A percentile compares a stretch with the other conserved stretches of the same genome.
Conservation (phyloP, 2,888 invertebrate species). For the Escarpia spicata region DNA sequence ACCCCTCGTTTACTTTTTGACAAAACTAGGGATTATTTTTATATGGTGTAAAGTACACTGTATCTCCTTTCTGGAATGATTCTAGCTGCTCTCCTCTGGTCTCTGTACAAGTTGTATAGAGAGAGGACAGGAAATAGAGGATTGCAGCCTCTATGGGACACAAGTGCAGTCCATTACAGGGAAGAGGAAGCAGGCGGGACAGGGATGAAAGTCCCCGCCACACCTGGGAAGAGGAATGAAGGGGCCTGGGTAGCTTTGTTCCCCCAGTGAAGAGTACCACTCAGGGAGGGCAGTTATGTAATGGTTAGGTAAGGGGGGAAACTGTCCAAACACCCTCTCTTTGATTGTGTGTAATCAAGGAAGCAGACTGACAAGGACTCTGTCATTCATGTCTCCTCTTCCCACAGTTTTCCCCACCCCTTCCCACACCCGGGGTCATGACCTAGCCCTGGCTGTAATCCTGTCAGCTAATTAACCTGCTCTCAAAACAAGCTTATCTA, state of each 20-base stretch:
- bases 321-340: background rate
- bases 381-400: background rate
- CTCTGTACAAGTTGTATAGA: too few relatives aligned
- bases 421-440: background rate
- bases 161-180: background rate
- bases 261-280: background rate
- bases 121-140: background rate
- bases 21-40: too few relatives aligned
- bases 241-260: background rate
- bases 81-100: too few relatives aligned
- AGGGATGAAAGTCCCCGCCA: background rate
- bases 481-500: background rate
- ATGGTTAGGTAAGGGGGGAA: background rate
- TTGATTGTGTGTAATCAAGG: conserved; percentile 13
- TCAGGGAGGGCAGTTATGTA: background rate
- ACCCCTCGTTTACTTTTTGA: too few relatives aligned
- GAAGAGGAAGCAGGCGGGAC: background rate
- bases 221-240: background rate
- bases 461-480: background rate
- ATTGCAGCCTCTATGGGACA: background rate
- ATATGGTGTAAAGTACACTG: too few relatives aligned
- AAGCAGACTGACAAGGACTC: background rate
- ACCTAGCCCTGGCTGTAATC: background rate
- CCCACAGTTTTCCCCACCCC: background rate
- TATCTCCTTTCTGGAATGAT: too few relatives aligned